These are phyloP conservation scores for Porites australiensis DNA, from an alignment of 64 coral and sea anemone genomes.

Conservation along the genomic window DNA sequence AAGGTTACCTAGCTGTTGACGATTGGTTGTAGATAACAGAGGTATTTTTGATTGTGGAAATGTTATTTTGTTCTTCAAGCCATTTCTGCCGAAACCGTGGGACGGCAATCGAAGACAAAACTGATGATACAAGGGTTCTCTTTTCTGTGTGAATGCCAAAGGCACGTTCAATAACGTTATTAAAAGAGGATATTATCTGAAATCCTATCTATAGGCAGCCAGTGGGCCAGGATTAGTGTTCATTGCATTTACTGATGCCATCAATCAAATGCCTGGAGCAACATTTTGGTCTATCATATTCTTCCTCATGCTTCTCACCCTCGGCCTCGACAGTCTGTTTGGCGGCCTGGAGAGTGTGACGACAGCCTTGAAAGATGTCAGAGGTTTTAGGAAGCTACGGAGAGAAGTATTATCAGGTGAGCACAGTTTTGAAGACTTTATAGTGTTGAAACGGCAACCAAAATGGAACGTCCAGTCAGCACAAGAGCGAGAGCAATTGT, in stretches of 20 bases:
- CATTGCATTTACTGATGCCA: constrained; percentile 96
- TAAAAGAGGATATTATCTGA: neutral
- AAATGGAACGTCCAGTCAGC: no score
- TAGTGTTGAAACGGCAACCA: no score
- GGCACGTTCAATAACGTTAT: no score
- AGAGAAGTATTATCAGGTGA: constrained; percentile 82
- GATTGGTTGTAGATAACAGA: no score
- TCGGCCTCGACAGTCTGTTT: constrained; percentile 92
- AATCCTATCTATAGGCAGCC: constrained; percentile 61
- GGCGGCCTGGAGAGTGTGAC: constrained; percentile 91
- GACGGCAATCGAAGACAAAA: no score
- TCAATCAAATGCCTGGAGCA: constrained; percentile 88
- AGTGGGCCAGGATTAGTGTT: constrained; percentile 91
- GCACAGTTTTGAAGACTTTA: neutral
- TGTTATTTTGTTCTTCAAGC: no score
- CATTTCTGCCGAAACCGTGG: no score
- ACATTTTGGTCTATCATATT: constrained; percentile 92
- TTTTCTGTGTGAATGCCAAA: no score
- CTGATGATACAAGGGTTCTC: no score
- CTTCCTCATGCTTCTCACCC: constrained; percentile 88
- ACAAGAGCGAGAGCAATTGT: no score
- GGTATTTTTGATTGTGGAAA: no score
- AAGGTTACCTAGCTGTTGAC: no score
- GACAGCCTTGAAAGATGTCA: constrained; percentile 84
- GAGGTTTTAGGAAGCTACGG: constrained; percentile 58